Evolutionary conservation across 2,888 invertebrate species (phyloP).

Genomic region (Dichetophora obliterata): DNA sequence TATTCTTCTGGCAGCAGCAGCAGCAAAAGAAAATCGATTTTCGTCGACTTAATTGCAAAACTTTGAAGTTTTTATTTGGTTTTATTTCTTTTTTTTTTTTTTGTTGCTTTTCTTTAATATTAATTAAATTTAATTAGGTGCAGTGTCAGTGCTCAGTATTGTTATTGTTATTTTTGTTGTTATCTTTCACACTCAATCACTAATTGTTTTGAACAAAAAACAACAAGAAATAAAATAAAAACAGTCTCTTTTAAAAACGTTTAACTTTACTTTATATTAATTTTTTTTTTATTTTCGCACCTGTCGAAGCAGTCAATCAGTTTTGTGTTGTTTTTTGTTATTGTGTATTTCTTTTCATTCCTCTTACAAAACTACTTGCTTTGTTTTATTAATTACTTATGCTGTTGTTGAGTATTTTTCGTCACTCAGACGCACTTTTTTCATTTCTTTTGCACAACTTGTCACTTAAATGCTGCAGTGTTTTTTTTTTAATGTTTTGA

Average conservation of each 20-base stretch:
- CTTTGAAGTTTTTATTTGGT: not conserved
- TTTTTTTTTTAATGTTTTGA: conserved; percentile 35
- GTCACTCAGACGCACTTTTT: not conserved
- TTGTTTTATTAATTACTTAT: not conserved
- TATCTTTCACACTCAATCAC: too few relatives aligned
- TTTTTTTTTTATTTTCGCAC: conserved; percentile 3
- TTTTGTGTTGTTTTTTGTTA: not conserved
- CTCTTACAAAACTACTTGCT: not conserved
- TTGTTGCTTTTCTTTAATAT: not conserved
- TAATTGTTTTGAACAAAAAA: not conserved
- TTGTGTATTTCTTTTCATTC: conserved; percentile 29
- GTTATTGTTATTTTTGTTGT: not conserved
- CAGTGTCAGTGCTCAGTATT: not conserved
- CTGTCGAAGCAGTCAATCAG: not conserved
- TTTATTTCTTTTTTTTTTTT: not conserved
- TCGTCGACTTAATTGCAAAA: conserved; percentile 38
- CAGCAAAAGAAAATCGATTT: conserved; percentile 49
- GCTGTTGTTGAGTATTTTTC: not conserved
- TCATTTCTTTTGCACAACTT: not conserved
- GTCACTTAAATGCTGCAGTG: not conserved
- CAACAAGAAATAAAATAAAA: too few relatives aligned
- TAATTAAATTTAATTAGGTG: conserved; percentile 8
- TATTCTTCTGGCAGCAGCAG: not conserved
- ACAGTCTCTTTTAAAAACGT: too few relatives aligned
- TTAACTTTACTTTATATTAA: too few relatives aligned